These are phyloP conservation scores for Corydoras sp. DNA, from an alignment of 2,113 vertebrate genomes.

Conservation along the genomic window DNA sequence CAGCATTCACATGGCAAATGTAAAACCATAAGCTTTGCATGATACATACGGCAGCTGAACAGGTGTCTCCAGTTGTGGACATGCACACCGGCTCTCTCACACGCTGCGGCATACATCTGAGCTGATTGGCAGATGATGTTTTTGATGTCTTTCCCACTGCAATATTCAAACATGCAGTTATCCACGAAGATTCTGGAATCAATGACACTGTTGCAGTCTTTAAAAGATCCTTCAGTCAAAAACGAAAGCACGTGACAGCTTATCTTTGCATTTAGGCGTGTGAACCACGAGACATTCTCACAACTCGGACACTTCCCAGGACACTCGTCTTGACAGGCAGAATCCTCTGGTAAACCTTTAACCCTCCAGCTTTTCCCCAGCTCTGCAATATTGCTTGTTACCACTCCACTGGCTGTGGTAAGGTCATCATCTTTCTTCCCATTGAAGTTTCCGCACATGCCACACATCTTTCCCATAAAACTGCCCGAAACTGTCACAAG, in stretches of 20 bases:
- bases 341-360: constrained; percentile 35
- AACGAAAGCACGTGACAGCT: constrained; percentile 11
- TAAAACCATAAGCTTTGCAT: neutral
- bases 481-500: constrained; percentile 55
- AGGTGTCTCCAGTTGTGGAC: constrained; percentile 36
- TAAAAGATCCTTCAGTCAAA: constrained; percentile 45
- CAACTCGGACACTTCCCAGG: constrained; percentile 15
- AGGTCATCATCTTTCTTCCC: constrained; percentile 61
- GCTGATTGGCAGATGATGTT: constrained; percentile 47
- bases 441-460: constrained; percentile 70
- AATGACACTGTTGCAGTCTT: constrained; percentile 45
- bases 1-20: neutral
- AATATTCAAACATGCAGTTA: constrained; percentile 54
- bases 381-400: neutral
- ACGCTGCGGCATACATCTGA: constrained; percentile 37
- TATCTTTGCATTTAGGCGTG: constrained; percentile 3
- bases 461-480: constrained; percentile 48
- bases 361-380: constrained; percentile 64
- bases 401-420: constrained; percentile 33
- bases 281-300: neutral
- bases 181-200: constrained; percentile 41
- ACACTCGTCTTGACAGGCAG: constrained; percentile 39
- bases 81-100: constrained; percentile 25
- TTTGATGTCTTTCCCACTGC: constrained; percentile 42
- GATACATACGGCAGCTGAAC: constrained; percentile 33